Conservation (phyloP, 2,113 vertebrate genomes). For the Lynx canadensis region DNA sequence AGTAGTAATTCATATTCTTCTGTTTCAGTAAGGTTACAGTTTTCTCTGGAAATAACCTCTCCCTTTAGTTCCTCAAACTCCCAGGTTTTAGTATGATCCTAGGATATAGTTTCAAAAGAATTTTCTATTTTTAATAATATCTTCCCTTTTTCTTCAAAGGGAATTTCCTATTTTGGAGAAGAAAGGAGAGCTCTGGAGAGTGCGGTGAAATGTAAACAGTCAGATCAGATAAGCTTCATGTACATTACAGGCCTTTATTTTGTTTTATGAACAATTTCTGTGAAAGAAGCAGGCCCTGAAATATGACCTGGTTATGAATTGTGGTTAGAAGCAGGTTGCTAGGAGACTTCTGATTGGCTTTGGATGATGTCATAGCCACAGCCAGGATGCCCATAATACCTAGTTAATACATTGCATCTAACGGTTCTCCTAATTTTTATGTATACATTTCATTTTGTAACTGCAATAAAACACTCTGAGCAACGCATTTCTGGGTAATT, state of each 20-base stretch:
- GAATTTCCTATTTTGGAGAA: slow-evolving; percentile 14
- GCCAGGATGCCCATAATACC: slow-evolving; percentile 26
- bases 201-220: neutral
- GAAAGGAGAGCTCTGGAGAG: neutral
- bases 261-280: slow-evolving; percentile 20
- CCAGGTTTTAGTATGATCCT: neutral
- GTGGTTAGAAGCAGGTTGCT: neutral
- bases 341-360: slow-evolving; percentile 46
- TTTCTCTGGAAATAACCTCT: neutral
- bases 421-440: slow-evolving; percentile 70
- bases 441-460: slow-evolving; percentile 70
- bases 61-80: neutral
- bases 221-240: neutral
- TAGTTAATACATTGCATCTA: slow-evolving; percentile 48
- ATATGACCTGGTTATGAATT: slow-evolving; percentile 56
- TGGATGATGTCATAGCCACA: slow-evolving; percentile 50
- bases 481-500: slow-evolving; percentile 57
- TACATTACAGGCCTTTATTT: slow-evolving; percentile 45
- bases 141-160: neutral
- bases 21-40: neutral
- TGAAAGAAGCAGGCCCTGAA: slow-evolving; percentile 24
- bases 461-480: slow-evolving; percentile 66
- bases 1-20: neutral
- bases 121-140: slow-evolving; percentile 9
- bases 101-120: neutral